Evolutionary conservation across 2,113 vertebrate species (phyloP).

Genomic region (Vombatus ursinus): DNA sequence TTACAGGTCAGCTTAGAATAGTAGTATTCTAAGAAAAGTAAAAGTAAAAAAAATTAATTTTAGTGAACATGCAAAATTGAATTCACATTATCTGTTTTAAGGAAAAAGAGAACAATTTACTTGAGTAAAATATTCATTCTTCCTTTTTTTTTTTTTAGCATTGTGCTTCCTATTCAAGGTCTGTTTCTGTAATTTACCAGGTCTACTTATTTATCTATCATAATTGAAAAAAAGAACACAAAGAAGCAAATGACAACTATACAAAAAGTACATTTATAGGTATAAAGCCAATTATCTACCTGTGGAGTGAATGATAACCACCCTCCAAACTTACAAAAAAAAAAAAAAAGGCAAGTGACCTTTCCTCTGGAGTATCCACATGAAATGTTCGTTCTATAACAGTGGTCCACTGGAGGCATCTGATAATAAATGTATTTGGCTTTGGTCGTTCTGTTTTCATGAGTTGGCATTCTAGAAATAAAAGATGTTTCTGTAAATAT

Average conservation of each 20-base stretch:
- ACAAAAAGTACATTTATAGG: slow-evolving; percentile 4
- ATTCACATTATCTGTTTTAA: neutral
- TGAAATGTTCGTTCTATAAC: slow-evolving; percentile 98
- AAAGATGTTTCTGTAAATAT: slow-evolving; percentile 68
- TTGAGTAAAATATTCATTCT: neutral
- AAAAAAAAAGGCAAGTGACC: slow-evolving; percentile 83
- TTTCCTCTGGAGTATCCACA: slow-evolving; percentile 96
- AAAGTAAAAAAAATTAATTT: neutral
- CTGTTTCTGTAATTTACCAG: slow-evolving; percentile 2
- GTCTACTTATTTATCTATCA: neutral
- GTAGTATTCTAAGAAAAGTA: neutral
- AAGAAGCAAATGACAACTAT: slow-evolving; percentile 6
- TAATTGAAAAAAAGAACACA: neutral
- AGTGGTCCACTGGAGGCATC: slow-evolving; percentile 99
- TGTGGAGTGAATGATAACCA: neutral
- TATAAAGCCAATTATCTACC: slow-evolving; percentile 15
- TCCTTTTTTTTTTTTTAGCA: neutral
- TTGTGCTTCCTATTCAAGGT: neutral
- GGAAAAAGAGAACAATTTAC: neutral
- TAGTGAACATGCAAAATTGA: neutral
- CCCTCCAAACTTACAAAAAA: neutral
- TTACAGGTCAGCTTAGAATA: neutral
- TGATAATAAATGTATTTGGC: slow-evolving; percentile 98
- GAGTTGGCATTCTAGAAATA: slow-evolving; percentile 94
- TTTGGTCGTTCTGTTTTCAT: slow-evolving; percentile 99